Evolutionary conservation across 2,113 vertebrate genomes (phyloP), one percentile per base, ranked within the genome.

Genomic region (Paradisaea rubra): DNA sequence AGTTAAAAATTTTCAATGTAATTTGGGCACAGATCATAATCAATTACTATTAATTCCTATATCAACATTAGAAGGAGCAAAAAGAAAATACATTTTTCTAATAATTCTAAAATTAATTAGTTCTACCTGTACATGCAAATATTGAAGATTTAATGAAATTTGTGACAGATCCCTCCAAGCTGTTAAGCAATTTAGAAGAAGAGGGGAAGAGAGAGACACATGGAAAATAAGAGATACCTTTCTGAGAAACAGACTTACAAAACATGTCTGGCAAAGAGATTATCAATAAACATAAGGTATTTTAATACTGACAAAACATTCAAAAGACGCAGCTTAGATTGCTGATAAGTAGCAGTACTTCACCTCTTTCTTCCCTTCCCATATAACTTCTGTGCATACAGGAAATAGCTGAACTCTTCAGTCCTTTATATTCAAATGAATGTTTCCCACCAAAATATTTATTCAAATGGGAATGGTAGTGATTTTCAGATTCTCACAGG

Each of bases 391-490:
- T 87, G 56, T 44, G 42, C 21, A 42, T 86, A 93, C 54, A 41
- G 18, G 78, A 91, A 89, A 89, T 70, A 94, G 80, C 68, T 70
- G 74, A 96, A 93, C 45, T 86, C 72, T 69, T 87, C 68, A 65
- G 52, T 84, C 61, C 89, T 96, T 96, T 94, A 94, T 95, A 97
- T 97, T 97, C 95, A 97, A 97, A 97, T 97, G 82, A 98, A 96
- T 94, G 70, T 95, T 96, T 97, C 92, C 93, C 93, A 96, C 96
- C 95, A 96, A 97, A 97, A 97, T 97, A 97, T 96, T 97, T 97
- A 97, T 97, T 97, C 95, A 97, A 94, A 97, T 91, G 56, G 86
- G 91, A 96, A 96, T 94, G 92, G 94, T 97, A 97, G 94, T 97
- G 95, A 97, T 98, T 97, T 98, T 96, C 96, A 93, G 91, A 97